Base-by-base conservation (phyloP, 2,888 invertebrate species). In the Volucella zonaria region DNA sequence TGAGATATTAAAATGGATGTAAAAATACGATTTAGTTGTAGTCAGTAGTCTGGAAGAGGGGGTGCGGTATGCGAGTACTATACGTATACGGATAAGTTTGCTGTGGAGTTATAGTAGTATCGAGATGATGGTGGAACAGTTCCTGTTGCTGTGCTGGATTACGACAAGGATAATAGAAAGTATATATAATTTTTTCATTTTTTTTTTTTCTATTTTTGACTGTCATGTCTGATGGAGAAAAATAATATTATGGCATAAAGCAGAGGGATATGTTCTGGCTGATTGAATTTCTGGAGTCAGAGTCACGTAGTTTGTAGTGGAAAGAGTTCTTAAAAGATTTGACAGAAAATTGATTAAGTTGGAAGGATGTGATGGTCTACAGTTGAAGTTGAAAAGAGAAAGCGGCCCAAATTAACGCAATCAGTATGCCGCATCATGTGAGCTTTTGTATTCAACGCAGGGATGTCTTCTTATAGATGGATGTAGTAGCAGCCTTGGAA, bases 1-100 rank as follows among this genome's bases (percentile, higher is more conserved):
- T 85, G 85, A 85, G 85, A 77, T 81, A 85, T 85, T 85, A 85
- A 85, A 81, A 81, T 85, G 76, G 67, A 80, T 73, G 76, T 80
- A 80, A 85, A 85, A 81, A 81, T 81, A 49, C 73, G 76, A 80
- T 81, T 85, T 85, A 73, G 49, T 71, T 71, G 75, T 58, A 58
- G 61, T 56, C 23, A 43, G 54, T 43, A 38, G 1, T 4, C 12
- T n/a, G 14, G 54, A 23, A 6, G 8, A 23, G 11, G n/a, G 42
- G 31, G 9, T 3, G 15, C 1, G n/a, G 58, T 23, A 6, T 31
- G 6, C 31, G 31, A 31, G 56, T 18, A 8, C 49, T 38, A 68
- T 11, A 45, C 15, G 49, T 52, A 14, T 56, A 68, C 52, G 56
- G 56, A 66, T 61, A 49, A 59, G 51, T 18, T 62, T 43, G 58